These are phyloP conservation scores for Eulemur coronatus DNA, from an alignment of 2,797 vertebrate genomes.

Conservation along the genomic window DNA sequence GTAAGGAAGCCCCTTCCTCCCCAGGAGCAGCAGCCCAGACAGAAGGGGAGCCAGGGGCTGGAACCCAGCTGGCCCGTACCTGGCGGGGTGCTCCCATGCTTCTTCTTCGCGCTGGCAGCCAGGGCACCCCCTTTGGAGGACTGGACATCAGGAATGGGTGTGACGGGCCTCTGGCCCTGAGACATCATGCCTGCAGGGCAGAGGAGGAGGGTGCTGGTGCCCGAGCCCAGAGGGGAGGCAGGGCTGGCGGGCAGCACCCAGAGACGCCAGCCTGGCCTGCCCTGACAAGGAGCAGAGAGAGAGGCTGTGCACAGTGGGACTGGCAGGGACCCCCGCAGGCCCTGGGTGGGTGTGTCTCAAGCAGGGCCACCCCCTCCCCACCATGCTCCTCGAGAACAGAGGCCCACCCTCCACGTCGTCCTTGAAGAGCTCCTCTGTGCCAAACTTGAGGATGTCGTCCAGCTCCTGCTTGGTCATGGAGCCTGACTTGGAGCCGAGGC, in stretches of 20 bases:
- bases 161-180: slow-evolving; percentile 82
- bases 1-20: background rate
- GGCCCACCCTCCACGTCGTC: slow-evolving; percentile 93
- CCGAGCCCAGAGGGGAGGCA: background rate
- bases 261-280: background rate
- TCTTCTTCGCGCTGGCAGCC: slow-evolving; percentile 80
- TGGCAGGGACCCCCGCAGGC: background rate
- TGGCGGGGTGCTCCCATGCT: slow-evolving; percentile 84
- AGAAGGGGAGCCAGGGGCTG: too few species aligned
- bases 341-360: background rate
- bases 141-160: slow-evolving; percentile 77
- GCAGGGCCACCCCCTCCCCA: fast-evolving
- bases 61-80: slow-evolving; percentile 58
- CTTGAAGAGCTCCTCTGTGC: slow-evolving; percentile 98
- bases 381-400: fast-evolving
- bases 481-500: slow-evolving; percentile 97
- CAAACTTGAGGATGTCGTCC: slow-evolving; percentile 98
- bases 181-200: slow-evolving; percentile 81
- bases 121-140: slow-evolving; percentile 78
- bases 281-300: background rate
- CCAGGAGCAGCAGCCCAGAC: background rate
- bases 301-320: fast-evolving
- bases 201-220: background rate
- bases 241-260: background rate
- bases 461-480: slow-evolving; percentile 99